phyloP scores from a whole-genome alignment of 2,797 vertebrate species.

The Spea hammondii region DNA sequence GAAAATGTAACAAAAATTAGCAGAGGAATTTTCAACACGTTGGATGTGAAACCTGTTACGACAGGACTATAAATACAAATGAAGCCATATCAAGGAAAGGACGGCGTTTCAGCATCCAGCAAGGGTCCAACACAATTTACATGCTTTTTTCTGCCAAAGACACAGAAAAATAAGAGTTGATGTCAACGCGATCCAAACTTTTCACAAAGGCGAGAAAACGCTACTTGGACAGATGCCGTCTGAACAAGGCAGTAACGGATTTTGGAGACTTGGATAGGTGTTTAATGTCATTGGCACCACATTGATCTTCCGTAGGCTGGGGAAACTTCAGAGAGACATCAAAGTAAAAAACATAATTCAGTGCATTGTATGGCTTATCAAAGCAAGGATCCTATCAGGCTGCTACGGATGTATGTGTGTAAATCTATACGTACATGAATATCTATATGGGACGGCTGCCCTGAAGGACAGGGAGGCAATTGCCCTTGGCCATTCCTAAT shows the following conservation, averaged over 20 bases:
- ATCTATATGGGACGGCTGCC: too few species aligned
- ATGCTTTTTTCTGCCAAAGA: conserved; percentile 2
- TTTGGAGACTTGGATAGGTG: conserved; percentile 11
- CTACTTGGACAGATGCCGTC: conserved; percentile 17
- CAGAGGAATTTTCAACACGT: too few species aligned
- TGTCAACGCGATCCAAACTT: conserved; percentile 17
- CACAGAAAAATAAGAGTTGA: neutral
- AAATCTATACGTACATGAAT: too few species aligned
- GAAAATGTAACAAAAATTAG: too few species aligned
- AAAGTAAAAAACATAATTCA: conserved; percentile 45
- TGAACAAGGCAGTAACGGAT: conserved; percentile 18
- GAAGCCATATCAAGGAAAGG: neutral
- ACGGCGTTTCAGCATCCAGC: neutral
- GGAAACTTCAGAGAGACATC: conserved; percentile 45
- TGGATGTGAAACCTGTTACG: too few species aligned
- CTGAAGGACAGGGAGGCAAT: too few species aligned
- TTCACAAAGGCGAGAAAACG: conserved; percentile 9
- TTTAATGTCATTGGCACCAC: conserved; percentile 31
- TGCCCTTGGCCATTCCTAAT: too few species aligned
- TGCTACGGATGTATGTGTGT: too few species aligned
- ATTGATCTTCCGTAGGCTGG: conserved; percentile 36
- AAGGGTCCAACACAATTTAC: conserved; percentile 16
- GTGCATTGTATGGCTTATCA: neutral
- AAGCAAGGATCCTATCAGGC: too few species aligned
- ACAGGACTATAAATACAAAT: neutral